Evolutionary conservation across 1,140 invertebrate species (phyloP).

Genomic region (Saccostrea echinata): DNA sequence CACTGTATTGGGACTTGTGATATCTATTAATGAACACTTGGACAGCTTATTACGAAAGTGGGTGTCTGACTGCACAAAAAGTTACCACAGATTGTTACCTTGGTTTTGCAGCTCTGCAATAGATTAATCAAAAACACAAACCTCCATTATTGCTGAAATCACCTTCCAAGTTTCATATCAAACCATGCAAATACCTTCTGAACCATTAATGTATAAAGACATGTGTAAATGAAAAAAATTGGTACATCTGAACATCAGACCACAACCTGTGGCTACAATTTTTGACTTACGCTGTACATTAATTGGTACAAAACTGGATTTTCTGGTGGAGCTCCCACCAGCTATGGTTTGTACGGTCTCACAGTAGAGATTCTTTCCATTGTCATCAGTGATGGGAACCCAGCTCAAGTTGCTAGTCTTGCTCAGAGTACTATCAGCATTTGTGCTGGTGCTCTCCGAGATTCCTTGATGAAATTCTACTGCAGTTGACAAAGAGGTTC

Average conservation of each 20-base stretch:
- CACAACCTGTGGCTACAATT: neutral
- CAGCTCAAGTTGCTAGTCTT: neutral
- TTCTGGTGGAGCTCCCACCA: neutral
- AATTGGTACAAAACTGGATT: neutral
- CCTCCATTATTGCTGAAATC: neutral
- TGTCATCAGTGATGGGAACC: neutral
- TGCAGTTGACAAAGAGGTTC: neutral
- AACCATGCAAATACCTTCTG: neutral
- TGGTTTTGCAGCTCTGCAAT: constrained; percentile 20
- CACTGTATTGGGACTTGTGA: neutral
- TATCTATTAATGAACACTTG: neutral
- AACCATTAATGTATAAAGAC: neutral
- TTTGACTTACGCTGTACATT: constrained; percentile 13
- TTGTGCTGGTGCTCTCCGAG: neutral
- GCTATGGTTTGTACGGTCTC: neutral
- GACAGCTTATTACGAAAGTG: neutral
- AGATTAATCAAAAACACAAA: neutral
- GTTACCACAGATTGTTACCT: neutral
- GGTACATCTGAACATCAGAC: neutral
- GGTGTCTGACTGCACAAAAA: neutral
- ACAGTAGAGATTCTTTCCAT: constrained; percentile 7
- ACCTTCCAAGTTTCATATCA: neutral
- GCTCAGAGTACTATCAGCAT: neutral
- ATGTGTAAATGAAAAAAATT: no score
- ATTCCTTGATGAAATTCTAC: constrained; percentile 19